Base-by-base conservation (phyloP, 2,888 invertebrate species). In the Amblyteles armatorius region DNA sequence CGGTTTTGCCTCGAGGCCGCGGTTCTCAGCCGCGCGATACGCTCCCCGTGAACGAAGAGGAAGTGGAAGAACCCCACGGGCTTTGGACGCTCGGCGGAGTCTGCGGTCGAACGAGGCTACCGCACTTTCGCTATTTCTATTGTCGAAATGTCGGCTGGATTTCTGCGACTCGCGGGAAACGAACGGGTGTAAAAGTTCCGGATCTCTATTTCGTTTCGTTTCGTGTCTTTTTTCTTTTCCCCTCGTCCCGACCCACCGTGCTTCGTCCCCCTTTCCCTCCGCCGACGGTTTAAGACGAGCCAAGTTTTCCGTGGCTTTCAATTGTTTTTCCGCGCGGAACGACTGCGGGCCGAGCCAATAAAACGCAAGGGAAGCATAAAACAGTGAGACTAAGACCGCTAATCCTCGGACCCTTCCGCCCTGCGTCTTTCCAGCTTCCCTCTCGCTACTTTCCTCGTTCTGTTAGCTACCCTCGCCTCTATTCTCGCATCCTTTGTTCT, bases 281-380 rank as follows among this genome's bases (percentile, higher is more conserved):
- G 50, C 60, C 48, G n/a, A 74, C 76, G 82, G 77, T 88, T 89
- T 88, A 86, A 90, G 90, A 88, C 89, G 87, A 89, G 89, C 89
- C 89, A 91, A 91, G 86, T 90, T 91, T 88, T 88, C 88, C 87
- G 84, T 82, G 88, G 85, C 82, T 83, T 82, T 86, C 88, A 88
- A 91, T 92, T 91, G 91, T 91, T 90, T 91, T 90, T 88, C 88
- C 81, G 65, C 85, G 67, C 60, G 74, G 60, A 85, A 85, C 79
- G 72, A 57, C 76, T 72, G 71, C 72, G 74, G 83, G 85, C 77
- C 85, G 83, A 89, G 88, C 89, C 90, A 91, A 91, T 91, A 91
- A 91, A 91, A 90, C 88, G 85, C 78, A 82, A 85, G 82, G 82
- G 84, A 85, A 88, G 88, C 87, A 88, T 88, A 89, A 88, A 90